These are phyloP conservation scores for Pasiphila rectangulata DNA, from an alignment of 2,888 invertebrate species.

Conservation along the genomic window DNA sequence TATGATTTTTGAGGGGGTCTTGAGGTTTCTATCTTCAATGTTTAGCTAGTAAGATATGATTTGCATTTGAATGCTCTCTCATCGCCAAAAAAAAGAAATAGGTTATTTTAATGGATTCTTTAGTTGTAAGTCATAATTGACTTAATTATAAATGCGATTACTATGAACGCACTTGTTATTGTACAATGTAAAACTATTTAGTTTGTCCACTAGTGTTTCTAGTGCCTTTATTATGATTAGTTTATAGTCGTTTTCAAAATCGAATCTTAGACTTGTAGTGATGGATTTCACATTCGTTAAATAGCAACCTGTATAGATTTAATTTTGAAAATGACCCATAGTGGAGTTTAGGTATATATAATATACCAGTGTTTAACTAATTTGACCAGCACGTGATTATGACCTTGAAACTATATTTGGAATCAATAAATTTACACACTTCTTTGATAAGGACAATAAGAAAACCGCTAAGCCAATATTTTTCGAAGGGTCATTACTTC, in stretches of 20 bases:
- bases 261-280: neutral
- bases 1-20: neutral
- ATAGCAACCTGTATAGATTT: neutral
- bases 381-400: neutral
- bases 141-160: slow-evolving; percentile 16
- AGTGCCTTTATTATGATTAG: slow-evolving; percentile 67
- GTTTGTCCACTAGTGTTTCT: slow-evolving; percentile 64
- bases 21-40: neutral
- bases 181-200: slow-evolving; percentile 31
- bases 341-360: slow-evolving; percentile 7
- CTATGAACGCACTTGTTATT: slow-evolving; percentile 29
- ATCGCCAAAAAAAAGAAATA: neutral
- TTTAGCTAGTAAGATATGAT: neutral
- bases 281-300: no score
- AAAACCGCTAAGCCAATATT: slow-evolving; percentile 1
- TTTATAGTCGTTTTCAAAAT: slow-evolving; percentile 14
- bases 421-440: neutral
- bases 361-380: slow-evolving; percentile 3
- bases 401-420: slow-evolving; percentile 2
- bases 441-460: slow-evolving; percentile 14
- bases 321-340: neutral
- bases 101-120: slow-evolving; percentile 9
- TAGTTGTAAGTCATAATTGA: slow-evolving; percentile 17
- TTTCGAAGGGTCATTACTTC: slow-evolving; percentile 2
- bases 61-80: slow-evolving; percentile 11